These are phyloP conservation scores for Rhagonycha lutea DNA, from an alignment of 2,888 invertebrate genomes.

Conservation along the genomic window DNA sequence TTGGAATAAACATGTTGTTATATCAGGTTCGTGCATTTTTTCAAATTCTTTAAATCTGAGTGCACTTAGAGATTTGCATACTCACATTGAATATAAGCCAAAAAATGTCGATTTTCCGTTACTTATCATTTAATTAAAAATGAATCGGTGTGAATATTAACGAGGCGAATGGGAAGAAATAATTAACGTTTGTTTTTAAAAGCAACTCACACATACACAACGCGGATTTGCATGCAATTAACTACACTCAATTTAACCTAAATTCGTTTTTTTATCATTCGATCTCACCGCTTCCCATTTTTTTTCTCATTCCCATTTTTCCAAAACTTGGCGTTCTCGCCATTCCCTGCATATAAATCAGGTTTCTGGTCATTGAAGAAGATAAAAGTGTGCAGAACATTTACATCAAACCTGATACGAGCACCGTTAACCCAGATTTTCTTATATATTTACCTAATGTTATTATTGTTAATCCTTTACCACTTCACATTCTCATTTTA, in stretches of 20 bases:
- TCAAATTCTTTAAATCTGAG: neutral
- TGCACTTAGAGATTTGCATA: neutral
- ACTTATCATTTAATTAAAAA: neutral
- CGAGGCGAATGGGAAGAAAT: slow-evolving; percentile 9
- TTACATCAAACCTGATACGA: slow-evolving; percentile 4
- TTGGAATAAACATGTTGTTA: slow-evolving; percentile 39
- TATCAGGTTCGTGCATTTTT: slow-evolving; percentile 42
- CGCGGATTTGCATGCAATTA: neutral
- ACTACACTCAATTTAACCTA: neutral
- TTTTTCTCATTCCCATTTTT: neutral
- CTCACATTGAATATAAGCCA: neutral
- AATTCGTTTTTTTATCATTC: neutral
- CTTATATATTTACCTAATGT: neutral
- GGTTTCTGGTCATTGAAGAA: neutral
- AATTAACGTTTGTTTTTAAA: slow-evolving; percentile 8
- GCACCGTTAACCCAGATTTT: slow-evolving; percentile 14
- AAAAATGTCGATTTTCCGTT: slow-evolving; percentile 4
- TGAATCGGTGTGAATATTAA: slow-evolving; percentile 10
- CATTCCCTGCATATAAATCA: neutral
- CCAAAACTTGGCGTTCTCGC: neutral
- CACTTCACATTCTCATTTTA: neutral
- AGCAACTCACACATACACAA: too few relatives aligned
- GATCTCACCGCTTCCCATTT: too few relatives aligned
- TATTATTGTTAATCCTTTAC: slow-evolving; percentile 5
- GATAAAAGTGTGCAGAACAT: slow-evolving; percentile 10